Evolutionary conservation across 1,140 invertebrate genomes (phyloP).

Genomic region (Leptopilina boulardi): DNA sequence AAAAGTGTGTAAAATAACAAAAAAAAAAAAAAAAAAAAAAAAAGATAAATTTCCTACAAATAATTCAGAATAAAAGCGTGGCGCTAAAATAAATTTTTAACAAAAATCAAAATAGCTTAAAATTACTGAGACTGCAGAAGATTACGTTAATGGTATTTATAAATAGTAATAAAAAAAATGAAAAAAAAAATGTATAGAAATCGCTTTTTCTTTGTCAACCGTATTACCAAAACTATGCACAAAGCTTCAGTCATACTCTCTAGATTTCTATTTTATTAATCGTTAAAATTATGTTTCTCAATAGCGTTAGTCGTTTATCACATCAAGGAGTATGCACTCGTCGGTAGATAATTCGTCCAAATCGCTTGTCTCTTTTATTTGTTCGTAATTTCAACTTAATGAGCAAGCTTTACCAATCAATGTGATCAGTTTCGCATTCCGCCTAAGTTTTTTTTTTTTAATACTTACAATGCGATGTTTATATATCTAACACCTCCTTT

Average conservation of each 20-base stretch:
- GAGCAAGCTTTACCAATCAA: constrained; percentile 14
- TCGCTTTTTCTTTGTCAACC: neutral
- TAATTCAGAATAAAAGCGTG: constrained; percentile 55
- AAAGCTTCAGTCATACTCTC: constrained; percentile 36
- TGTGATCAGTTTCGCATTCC: constrained; percentile 2
- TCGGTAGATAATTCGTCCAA: constrained; percentile 29
- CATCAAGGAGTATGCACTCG: constrained; percentile 22
- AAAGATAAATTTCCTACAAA: neutral
- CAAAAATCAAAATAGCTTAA: constrained; percentile 64
- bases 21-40: constrained; percentile 37
- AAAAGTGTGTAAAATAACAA: constrained; percentile 6
- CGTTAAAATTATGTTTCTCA: constrained; percentile 12
- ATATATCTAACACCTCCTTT: constrained; percentile 66
- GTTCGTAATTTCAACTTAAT: constrained; percentile 24
- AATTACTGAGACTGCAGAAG: constrained; percentile 58
- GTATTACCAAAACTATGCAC: constrained; percentile 6
- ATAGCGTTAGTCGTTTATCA: constrained; percentile 22
- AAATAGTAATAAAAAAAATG: constrained; percentile 49
- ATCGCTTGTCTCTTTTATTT: neutral
- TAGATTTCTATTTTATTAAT: constrained; percentile 36
- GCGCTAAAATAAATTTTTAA: constrained; percentile 65
- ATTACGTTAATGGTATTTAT: constrained; percentile 49
- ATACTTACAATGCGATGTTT: constrained; percentile 38
- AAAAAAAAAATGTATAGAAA: constrained; percentile 20
- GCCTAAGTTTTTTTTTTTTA: neutral